Evolutionary conservation across 2,888 invertebrate genomes (phyloP), one percentile per base, ranked within the genome.

Genomic region (Stratiomys singularior): DNA sequence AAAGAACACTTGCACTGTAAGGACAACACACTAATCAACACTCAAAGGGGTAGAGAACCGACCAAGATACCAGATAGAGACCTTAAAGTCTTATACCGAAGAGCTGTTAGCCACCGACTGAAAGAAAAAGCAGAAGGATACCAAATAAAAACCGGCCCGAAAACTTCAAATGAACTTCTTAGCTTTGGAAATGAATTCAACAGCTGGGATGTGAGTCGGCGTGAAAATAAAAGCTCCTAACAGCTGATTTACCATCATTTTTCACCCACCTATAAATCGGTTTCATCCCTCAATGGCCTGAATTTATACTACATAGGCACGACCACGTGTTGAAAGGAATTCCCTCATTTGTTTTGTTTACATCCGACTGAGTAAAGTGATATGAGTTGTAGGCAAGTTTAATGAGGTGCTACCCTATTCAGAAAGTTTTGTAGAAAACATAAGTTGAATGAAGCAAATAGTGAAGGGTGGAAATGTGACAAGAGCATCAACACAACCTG

Each of bases 251-350:
- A 52, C 18, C 52, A 5, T 15, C 52, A 52, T 52, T n/a, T 18
- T n/a, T 15, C 15, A 52, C 18, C 52, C 15, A 52, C 15, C 52
- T 13, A 13, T n/a, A n/a, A 4, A 18, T 52, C 4, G 52, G 15
- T 52, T 3, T 52, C 15, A 52, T 52, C 52, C 52, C 15, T 52
- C 18, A n/a, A 18, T 18, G 52, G 3, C 52, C 52, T 52, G 52
- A 18, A n/a, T 52, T n/a, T 18, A 4, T 13, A 52, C 15, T n/a
- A 18, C 18, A 9, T n/a, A 18, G 15, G 7, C 2, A 13, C 52
- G 15, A 52, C 52, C 52, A 52, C 52, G 52, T 52, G 52, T 52
- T 52, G 52, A 52, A 52, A 52, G 52, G 52, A 52, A n/a, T 52
- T 18, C 52, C 44, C 52, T 52, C 52, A 18, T 18, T 52, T 52